A percentile compares a stretch with the other conserved stretches of the same genome.
These are phyloP conservation scores for Hymenochirus boettgeri DNA, from an alignment of 2,113 vertebrate species.

Conservation along the genomic window DNA sequence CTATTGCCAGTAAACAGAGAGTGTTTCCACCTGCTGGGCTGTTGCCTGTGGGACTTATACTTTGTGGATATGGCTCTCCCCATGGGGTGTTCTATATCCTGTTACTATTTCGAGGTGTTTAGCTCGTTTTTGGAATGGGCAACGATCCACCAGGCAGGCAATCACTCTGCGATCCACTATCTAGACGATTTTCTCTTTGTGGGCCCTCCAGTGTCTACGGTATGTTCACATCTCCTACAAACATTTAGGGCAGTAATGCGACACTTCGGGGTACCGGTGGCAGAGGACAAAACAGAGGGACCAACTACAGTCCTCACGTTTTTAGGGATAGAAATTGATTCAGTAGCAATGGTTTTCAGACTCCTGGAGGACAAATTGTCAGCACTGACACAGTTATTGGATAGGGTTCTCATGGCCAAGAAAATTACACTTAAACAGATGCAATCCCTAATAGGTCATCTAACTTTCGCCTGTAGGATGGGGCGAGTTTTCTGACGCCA, in stretches of 20 bases:
- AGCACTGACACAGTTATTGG: not conserved
- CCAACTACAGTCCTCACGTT: not conserved
- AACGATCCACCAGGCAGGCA: not conserved
- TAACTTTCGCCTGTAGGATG: too few relatives aligned
- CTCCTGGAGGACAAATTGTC: not conserved
- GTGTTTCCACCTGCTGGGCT: not conserved
- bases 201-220: not conserved
- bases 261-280: not conserved
- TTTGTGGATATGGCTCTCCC: not conserved
- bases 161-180: not conserved
- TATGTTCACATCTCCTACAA: not conserved
- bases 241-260: too few relatives aligned
- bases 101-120: not conserved
- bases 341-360: not conserved
- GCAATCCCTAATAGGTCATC: too few relatives aligned
- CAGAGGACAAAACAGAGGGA: not conserved
- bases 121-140: not conserved
- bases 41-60: not conserved
- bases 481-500: too few relatives aligned
- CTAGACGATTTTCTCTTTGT: conserved; percentile 1
- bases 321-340: not conserved
- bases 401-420: too few relatives aligned
- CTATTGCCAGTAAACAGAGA: not conserved
- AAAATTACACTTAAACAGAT: too few relatives aligned
- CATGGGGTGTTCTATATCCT: not conserved